phyloP scores from a whole-genome alignment of 1,140 invertebrate species.

The Drosophila subpulchrella region DNA sequence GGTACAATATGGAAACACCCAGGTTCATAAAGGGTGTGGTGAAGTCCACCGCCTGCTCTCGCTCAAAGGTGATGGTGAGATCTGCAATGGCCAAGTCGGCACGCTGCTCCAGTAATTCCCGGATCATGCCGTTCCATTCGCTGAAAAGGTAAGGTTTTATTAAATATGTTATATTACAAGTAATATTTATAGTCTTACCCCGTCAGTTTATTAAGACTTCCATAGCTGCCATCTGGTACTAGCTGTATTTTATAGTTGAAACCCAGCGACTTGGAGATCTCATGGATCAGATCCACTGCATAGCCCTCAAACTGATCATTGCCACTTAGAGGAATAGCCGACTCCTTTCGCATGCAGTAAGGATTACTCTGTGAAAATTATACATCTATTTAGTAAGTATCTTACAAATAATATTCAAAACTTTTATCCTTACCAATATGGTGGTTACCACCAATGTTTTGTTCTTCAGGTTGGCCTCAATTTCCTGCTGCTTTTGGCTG shows the following conservation, averaged over 20 bases:
- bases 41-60: slow-evolving; percentile 95
- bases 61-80: slow-evolving; percentile 96
- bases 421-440: slow-evolving; percentile 90
- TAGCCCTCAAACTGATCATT: slow-evolving; percentile 96
- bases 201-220: slow-evolving; percentile 90
- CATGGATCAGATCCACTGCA: slow-evolving; percentile 93
- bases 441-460: slow-evolving; percentile 97
- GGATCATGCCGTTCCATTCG: slow-evolving; percentile 98
- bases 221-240: slow-evolving; percentile 93
- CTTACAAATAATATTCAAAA: no score
- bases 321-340: slow-evolving; percentile 91
- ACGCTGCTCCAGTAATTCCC: slow-evolving; percentile 94
- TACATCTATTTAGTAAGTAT: background rate
- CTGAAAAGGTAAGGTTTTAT: slow-evolving; percentile 75
- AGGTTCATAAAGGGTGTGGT: slow-evolving; percentile 98
- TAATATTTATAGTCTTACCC: slow-evolving; percentile 40
- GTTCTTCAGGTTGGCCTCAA: slow-evolving; percentile 95
- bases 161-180: background rate
- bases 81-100: slow-evolving; percentile 97
- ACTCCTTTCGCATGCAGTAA: slow-evolving; percentile 95
- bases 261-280: slow-evolving; percentile 94
- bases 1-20: slow-evolving; percentile 96
- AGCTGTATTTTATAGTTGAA: slow-evolving; percentile 95
- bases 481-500: slow-evolving; percentile 92
- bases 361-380: slow-evolving; percentile 90